Base-by-base conservation (phyloP, 1,140 invertebrate species). In the Planococcus citri region DNA sequence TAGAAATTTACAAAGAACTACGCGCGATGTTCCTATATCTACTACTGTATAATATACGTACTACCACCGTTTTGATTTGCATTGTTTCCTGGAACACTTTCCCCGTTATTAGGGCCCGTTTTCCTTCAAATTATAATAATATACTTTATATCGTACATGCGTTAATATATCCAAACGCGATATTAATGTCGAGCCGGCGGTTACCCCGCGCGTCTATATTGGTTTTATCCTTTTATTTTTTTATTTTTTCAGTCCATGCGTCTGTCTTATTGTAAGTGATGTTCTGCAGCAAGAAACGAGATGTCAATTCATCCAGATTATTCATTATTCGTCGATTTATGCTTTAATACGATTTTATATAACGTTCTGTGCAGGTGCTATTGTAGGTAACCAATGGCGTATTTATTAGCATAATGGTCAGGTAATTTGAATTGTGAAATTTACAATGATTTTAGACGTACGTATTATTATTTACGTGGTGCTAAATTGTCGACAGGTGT, bases 91-190 rank as follows among this genome's bases (percentile, higher is more conserved):
- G 41, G 41, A 51, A 51, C 41, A 51, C 41, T 51, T 51, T 51
- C 41, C 41, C 41, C 41, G 41, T 51, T 51, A 51, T 51, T 51
- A 51, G 41, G 4, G 41, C 6, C 41, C 41, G 41, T 6, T n/a
- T 51, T 51, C 41, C 41, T 51, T 51, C 41, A 17, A 51, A 51
- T 51, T 51, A 51, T 51, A 51, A 51, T 51, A 51, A 51, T 51
- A 51, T 51, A 51, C 41, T 3, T 51, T 51, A 37, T 37, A n/a
- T n/a, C n/a, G n/a, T n/a, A 51, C 41, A 51, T 17, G 41, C 17
- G 41, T 51, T 51, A 51, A 51, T 51, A 51, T 37, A 37, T 51
- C 17, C 17, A 51, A 51, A 51, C 41, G 41, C 41, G 41, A 51
- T 51, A 17, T 51, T 9, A 33, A 33, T 33, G 29, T 33, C 12